Evolutionary conservation across 2,113 vertebrate genomes (phyloP).

Genomic region (Aptenodytes forsteri): DNA sequence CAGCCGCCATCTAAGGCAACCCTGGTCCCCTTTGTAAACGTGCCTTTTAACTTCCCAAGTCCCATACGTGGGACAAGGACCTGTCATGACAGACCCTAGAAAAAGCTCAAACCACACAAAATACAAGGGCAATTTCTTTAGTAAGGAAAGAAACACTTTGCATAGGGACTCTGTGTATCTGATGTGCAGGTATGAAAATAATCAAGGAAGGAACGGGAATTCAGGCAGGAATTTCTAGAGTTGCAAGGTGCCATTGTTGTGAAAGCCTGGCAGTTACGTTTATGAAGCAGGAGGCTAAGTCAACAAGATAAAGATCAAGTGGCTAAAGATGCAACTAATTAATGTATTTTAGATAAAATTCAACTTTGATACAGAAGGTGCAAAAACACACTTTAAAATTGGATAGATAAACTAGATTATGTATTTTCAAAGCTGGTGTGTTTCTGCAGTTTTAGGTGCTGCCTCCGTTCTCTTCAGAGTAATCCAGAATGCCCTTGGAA

Average conservation of each 20-base stretch:
- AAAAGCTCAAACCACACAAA: neutral
- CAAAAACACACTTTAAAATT: neutral
- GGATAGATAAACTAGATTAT: neutral
- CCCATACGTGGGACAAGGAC: neutral
- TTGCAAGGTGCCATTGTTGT: rapidly evolving
- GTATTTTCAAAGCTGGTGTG: neutral
- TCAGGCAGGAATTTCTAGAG: neutral
- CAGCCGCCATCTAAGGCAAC: neutral
- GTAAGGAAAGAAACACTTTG: neutral
- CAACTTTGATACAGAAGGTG: neutral
- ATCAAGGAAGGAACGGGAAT: neutral
- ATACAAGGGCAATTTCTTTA: neutral
- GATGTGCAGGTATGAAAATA: neutral
- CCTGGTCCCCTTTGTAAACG: neutral
- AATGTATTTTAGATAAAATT: neutral
- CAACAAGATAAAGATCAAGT: neutral
- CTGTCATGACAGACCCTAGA: neutral
- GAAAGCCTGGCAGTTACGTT: neutral
- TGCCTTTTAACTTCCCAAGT: neutral
- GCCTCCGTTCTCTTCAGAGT: neutral
- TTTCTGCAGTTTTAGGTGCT: neutral
- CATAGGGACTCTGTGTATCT: rapidly evolving
- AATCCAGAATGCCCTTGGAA: neutral
- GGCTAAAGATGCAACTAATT: neutral
- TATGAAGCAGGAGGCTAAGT: neutral